These are phyloP conservation scores for Nymphicus hollandicus DNA, from an alignment of 2,113 vertebrate genomes.

Conservation along the genomic window DNA sequence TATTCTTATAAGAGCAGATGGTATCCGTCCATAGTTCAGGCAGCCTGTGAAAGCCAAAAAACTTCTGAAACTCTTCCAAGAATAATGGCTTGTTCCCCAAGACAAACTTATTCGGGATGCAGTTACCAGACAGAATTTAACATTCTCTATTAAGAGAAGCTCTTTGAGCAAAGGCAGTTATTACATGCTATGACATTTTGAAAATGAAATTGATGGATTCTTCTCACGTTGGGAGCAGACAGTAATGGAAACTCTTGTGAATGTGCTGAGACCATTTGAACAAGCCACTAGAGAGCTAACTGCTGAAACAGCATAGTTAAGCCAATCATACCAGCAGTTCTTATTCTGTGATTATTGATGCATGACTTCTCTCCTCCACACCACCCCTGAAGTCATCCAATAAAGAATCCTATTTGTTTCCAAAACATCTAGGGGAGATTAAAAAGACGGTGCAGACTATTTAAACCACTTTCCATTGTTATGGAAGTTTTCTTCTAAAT, in stretches of 20 bases:
- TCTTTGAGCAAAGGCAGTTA: conserved; percentile 14
- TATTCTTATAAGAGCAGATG: not conserved
- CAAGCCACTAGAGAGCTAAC: not conserved
- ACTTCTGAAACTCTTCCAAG: conserved; percentile 55
- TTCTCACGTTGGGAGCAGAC: not conserved
- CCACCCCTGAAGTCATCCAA: not conserved
- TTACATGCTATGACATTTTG: not conserved
- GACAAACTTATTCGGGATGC: conserved; percentile 52
- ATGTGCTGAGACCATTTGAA: not conserved
- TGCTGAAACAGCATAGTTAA: not conserved
- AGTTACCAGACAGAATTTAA: conserved; percentile 35
- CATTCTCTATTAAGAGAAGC: not conserved
- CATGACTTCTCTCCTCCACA: not conserved
- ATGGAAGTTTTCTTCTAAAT: not conserved
- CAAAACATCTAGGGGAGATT: not conserved
- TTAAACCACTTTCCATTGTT: not conserved
- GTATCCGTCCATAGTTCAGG: conserved; percentile 5
- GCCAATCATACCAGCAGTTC: not conserved
- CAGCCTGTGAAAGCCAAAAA: conserved; percentile 27
- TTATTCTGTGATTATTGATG: not conserved
- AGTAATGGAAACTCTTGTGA: conserved; percentile 20
- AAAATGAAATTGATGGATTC: conserved; percentile 29
- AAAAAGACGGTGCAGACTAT: not conserved
- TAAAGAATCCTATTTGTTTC: not conserved
- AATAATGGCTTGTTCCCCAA: conserved; percentile 21